Conservation (phyloP, 2,113 vertebrate species). For the Notiomystis cincta region DNA sequence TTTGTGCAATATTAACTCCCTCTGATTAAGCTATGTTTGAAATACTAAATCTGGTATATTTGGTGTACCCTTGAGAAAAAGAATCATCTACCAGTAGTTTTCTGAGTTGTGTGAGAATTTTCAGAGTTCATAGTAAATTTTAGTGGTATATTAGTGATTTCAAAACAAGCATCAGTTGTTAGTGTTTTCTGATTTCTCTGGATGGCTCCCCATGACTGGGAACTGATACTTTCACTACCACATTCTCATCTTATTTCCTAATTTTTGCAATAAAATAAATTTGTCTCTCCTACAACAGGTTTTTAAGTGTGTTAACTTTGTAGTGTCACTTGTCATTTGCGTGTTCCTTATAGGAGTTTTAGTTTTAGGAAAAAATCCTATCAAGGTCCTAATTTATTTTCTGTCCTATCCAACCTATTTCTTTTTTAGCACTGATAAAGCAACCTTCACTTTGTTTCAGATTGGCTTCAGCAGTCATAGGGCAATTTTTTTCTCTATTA, state of each 20-base stretch:
- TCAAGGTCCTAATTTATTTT: not conserved
- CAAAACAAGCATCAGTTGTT: not conserved
- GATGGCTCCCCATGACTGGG: not conserved
- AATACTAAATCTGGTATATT: not conserved
- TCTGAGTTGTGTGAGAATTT: not conserved
- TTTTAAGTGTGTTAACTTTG: not conserved
- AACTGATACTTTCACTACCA: not conserved
- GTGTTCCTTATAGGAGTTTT: not conserved
- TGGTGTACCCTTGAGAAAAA: not conserved
- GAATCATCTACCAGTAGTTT: not conserved
- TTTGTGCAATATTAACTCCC: not conserved
- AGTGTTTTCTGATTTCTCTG: not conserved
- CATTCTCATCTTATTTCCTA: not conserved
- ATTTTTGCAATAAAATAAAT: not conserved
- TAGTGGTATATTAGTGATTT: not conserved
- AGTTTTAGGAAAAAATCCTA: not conserved
- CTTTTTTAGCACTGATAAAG: not conserved
- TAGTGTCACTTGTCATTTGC: not conserved
- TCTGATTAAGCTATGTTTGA: not conserved
- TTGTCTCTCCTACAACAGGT: not conserved
- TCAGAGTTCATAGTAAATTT: not conserved
- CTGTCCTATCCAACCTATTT: not conserved
- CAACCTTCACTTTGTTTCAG: not conserved
- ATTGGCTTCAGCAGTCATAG: not conserved
- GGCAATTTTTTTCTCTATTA: not conserved